Conservation (phyloP, 1,140 invertebrate genomes). For the Pygmarrhopalites habei region DNA sequence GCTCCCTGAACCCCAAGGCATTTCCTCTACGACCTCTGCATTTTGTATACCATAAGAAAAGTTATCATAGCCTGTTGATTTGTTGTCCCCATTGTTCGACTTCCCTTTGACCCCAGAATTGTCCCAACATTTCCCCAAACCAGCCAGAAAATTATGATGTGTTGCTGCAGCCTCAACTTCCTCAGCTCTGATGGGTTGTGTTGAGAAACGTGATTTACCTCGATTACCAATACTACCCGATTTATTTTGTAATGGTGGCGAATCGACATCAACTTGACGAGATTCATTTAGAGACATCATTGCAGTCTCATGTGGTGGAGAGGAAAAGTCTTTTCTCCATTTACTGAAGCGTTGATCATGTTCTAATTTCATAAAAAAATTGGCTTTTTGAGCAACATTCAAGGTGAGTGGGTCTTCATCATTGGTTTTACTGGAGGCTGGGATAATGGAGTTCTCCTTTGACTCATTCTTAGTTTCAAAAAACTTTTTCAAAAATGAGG, state of each 20-base stretch:
- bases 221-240: not conserved
- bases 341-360: conserved; percentile 37
- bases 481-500: conserved; percentile 31
- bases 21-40: no score
- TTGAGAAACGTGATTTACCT: conserved; percentile 3
- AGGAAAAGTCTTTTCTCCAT: conserved; percentile 23
- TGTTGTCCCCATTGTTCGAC: no score
- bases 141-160: no score
- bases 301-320: not conserved
- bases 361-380: conserved; percentile 37
- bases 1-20: no score
- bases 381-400: conserved; percentile 35
- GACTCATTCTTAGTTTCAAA: conserved; percentile 29
- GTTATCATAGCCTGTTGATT: no score
- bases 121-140: no score
- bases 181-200: conserved; percentile 15
- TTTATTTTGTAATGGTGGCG: no score
- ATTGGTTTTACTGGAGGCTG: conserved; percentile 4
- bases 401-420: conserved; percentile 16
- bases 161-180: conserved; percentile 9
- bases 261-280: no score
- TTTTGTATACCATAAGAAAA: no score
- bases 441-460: not conserved
- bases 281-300: no score
- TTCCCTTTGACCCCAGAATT: no score